phyloP scores from a whole-genome alignment of 2,113 vertebrate species.

The Brienomyrus brachyistius region DNA sequence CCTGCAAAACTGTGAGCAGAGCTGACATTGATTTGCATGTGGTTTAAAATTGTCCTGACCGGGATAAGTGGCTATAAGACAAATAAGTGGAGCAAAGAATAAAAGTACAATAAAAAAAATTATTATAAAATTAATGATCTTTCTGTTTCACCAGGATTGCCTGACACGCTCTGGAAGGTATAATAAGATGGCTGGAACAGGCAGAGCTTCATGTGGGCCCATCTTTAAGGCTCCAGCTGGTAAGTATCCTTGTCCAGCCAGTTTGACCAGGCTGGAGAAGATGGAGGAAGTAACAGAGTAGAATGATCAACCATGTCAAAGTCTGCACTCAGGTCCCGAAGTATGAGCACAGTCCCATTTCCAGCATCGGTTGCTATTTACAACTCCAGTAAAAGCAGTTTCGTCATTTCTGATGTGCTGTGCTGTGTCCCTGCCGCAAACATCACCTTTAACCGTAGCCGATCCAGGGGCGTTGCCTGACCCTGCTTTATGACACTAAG shows the following conservation, averaged over 20 bases:
- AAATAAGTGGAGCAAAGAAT: neutral
- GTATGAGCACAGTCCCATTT: neutral
- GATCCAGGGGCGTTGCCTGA: too few relatives aligned
- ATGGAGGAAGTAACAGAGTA: neutral
- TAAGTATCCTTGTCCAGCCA: conserved; percentile 24
- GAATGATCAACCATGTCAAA: neutral
- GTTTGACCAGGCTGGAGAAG: neutral
- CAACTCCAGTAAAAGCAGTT: neutral
- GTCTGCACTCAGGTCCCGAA: neutral
- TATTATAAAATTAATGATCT: neutral
- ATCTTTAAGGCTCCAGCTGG: conserved; percentile 27
- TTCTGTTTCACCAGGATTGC: conserved; percentile 36
- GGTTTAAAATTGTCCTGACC: neutral
- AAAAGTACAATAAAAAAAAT: neutral
- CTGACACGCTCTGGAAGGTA: conserved; percentile 30
- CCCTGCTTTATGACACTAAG: too few relatives aligned
- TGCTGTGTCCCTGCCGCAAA: too few relatives aligned
- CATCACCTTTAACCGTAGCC: neutral
- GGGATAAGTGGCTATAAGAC: neutral
- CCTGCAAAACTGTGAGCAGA: conserved; percentile 69
- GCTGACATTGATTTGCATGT: neutral
- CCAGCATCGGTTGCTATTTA: neutral
- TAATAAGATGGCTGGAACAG: conserved; percentile 27
- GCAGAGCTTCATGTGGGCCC: conserved; percentile 35
- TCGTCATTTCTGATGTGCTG: neutral